Conservation (phyloP, 2,888 invertebrate genomes). For the Amphimallon solstitiale region DNA sequence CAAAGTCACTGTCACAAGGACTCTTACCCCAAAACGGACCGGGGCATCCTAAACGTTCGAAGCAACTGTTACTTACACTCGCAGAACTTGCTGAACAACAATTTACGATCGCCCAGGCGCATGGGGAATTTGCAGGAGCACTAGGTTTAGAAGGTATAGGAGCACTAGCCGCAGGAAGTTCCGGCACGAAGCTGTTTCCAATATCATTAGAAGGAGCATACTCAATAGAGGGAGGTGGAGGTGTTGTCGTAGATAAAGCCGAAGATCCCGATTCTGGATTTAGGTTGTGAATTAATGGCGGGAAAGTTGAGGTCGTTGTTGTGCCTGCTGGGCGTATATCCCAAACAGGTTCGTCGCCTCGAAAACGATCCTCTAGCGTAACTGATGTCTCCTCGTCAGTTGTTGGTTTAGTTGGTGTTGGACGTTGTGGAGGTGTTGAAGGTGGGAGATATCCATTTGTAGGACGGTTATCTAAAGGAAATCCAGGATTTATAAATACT, state of each 20-base stretch:
- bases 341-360: no score
- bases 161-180: no score
- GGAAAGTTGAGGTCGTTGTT: conserved; percentile 44
- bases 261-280: neutral
- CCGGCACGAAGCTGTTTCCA: no score
- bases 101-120: conserved; percentile 79
- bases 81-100: conserved; percentile 72
- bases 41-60: conserved; percentile 76
- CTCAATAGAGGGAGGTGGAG: conserved; percentile 38
- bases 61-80: conserved; percentile 70
- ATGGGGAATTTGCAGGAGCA: conserved; percentile 61
- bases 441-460: conserved; percentile 48
- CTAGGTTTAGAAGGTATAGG: no score
- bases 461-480: conserved; percentile 51
- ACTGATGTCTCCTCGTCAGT: conserved; percentile 4
- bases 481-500: conserved; percentile 49
- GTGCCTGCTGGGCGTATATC: conserved; percentile 30
- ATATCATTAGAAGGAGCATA: no score
- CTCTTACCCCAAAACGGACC: conserved; percentile 78
- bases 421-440: conserved; percentile 2
- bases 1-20: conserved; percentile 74
- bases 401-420: conserved; percentile 40
- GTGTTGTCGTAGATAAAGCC: conserved; percentile 46
- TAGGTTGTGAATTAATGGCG: conserved; percentile 48
- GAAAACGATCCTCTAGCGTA: conserved; percentile 32